Conservation (phyloP, 2,888 invertebrate genomes). For the Dryomyza anilis region DNA sequence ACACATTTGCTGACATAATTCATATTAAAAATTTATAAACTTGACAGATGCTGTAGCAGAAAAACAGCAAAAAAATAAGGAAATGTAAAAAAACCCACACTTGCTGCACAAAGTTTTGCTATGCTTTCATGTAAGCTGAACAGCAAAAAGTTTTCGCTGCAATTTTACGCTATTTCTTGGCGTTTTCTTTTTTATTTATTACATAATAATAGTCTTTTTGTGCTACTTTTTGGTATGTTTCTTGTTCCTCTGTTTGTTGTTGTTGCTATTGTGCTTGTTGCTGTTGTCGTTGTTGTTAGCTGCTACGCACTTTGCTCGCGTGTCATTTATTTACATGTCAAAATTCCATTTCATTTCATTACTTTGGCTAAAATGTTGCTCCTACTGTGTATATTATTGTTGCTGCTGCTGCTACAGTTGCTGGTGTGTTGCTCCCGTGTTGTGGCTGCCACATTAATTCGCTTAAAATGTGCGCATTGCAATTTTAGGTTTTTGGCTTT, state of each 20-base stretch:
- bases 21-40: conserved; percentile 20
- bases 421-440: neutral
- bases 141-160: neutral
- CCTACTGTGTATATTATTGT: too few relatives aligned
- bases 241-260: too few relatives aligned
- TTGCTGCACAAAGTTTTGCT: too few relatives aligned
- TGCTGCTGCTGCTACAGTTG: neutral
- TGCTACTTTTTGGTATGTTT: neutral
- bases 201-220: too few relatives aligned
- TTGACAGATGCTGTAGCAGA: conserved; percentile 14
- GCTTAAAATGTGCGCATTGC: neutral
- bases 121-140: too few relatives aligned
- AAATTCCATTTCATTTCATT: conserved; percentile 19
- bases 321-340: conserved; percentile 14
- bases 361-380: neutral
- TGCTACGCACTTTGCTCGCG: neutral
- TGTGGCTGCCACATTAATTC: neutral
- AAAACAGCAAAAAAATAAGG: neutral
- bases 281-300: neutral
- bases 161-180: neutral
- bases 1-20: conserved; percentile 7
- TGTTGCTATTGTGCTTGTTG: too few relatives aligned
- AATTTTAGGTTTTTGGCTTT: neutral
- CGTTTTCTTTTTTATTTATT: neutral
- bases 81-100: neutral